Evolutionary conservation across 2,797 vertebrate species (phyloP).

Genomic region (Macropodus opercularis): DNA sequence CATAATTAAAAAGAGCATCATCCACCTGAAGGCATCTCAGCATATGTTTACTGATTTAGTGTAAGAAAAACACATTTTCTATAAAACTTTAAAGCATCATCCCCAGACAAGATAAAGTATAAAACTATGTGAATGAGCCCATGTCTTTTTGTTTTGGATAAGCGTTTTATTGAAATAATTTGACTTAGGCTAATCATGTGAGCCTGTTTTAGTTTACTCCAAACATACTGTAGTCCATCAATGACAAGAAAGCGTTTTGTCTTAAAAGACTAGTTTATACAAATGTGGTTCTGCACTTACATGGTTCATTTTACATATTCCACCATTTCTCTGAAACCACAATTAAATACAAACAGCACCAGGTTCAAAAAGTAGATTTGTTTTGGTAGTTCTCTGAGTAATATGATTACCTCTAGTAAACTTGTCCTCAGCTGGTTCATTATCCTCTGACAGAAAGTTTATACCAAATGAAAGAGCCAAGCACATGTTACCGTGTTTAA

Average conservation of each 20-base stretch:
- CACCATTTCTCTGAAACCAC: slow-evolving; percentile 24
- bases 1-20: background rate
- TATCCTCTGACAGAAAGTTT: slow-evolving; percentile 32
- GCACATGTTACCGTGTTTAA: slow-evolving; percentile 60
- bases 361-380: slow-evolving; percentile 26
- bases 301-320: slow-evolving; percentile 20
- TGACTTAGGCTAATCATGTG: background rate
- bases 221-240: slow-evolving; percentile 7
- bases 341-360: slow-evolving; percentile 26
- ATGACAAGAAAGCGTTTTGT: slow-evolving; percentile 20
- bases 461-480: slow-evolving; percentile 45
- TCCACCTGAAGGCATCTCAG: background rate
- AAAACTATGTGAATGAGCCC: background rate
- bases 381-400: slow-evolving; percentile 53
- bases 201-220: background rate
- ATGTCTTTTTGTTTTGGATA: background rate
- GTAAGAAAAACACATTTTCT: slow-evolving; percentile 19
- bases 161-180: background rate
- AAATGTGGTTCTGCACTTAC: slow-evolving; percentile 37
- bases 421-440: slow-evolving; percentile 44
- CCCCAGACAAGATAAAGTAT: too few species aligned
- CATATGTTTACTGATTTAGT: slow-evolving; percentile 9
- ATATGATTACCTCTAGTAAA: slow-evolving; percentile 63
- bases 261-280: slow-evolving; percentile 30
- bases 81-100: too few species aligned